These are phyloP conservation scores for Drosophila koepferae DNA, from an alignment of 2,888 invertebrate genomes.

Conservation along the genomic window DNA sequence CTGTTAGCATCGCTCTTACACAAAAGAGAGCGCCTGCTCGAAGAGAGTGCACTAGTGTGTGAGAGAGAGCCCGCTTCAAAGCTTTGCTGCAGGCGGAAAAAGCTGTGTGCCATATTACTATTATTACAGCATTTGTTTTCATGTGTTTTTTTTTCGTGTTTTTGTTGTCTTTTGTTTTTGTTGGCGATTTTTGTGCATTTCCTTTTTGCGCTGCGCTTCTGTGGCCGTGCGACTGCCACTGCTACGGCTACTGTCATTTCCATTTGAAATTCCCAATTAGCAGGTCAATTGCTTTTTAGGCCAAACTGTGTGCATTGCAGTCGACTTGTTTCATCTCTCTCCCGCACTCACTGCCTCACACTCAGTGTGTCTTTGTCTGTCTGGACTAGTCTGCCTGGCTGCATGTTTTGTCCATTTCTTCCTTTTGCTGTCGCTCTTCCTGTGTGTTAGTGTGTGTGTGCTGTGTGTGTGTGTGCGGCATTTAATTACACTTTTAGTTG, in stretches of 20 bases:
- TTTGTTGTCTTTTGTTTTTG: constrained; percentile 20
- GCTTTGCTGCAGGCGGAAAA: constrained; percentile 58
- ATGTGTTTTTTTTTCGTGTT: constrained; percentile 5
- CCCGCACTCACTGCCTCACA: background rate
- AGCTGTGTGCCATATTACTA: constrained; percentile 64
- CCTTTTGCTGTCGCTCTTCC: constrained; percentile 45
- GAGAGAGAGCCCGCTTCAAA: constrained; percentile 9
- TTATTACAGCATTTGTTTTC: constrained; percentile 60
- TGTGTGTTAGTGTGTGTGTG: constrained; percentile 4
- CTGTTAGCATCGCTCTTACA: constrained; percentile 56
- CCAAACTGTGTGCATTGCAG: constrained; percentile 78
- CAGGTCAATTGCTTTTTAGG: constrained; percentile 81
- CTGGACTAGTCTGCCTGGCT: constrained; percentile 30
- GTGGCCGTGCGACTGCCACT: constrained; percentile 25
- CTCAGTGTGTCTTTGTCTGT: constrained; percentile 10
- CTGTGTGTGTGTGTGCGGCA: constrained; percentile 35
- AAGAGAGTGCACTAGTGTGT: constrained; percentile 6
- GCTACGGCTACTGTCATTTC: constrained; percentile 58
- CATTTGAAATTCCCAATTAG: constrained; percentile 76
- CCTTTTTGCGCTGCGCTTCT: constrained; percentile 61
- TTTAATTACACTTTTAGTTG: constrained; percentile 62
- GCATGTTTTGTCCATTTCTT: constrained; percentile 29
- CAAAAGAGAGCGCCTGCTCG: background rate
- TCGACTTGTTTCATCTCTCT: constrained; percentile 37
- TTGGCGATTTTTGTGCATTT: constrained; percentile 55